phyloP scores from a whole-genome alignment of 2,113 vertebrate species.

The Platysternon megacephalum region DNA sequence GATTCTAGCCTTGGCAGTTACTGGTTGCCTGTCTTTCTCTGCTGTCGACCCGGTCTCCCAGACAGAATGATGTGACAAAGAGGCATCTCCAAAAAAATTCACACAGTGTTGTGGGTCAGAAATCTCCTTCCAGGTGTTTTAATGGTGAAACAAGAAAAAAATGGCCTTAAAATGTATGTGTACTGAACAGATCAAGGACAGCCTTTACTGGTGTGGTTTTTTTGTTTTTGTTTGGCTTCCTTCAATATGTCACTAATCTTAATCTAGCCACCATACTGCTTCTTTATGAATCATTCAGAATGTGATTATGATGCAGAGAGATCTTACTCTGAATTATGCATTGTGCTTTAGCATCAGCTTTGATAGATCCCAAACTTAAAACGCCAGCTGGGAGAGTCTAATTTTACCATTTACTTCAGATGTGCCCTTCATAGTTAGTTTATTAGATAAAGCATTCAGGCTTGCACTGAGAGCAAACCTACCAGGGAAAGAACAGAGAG shows the following conservation, averaged over 20 bases:
- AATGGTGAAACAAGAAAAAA: rapidly evolving
- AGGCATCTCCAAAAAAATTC: not conserved
- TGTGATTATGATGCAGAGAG: not conserved
- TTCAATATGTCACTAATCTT: not conserved
- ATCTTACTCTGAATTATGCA: rapidly evolving
- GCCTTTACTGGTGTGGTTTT: not conserved
- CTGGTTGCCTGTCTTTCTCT: not conserved
- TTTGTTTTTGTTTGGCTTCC: not conserved
- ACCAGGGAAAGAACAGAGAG: not conserved
- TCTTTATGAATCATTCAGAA: not conserved
- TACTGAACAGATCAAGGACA: not conserved
- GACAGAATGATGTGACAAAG: not conserved
- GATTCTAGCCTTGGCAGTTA: not conserved
- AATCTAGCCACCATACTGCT: not conserved
- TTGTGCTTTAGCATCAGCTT: not conserved
- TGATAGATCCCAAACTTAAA: not conserved
- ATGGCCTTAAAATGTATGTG: not conserved
- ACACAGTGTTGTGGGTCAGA: rapidly evolving
- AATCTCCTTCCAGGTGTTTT: not conserved
- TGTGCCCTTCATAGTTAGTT: not conserved
- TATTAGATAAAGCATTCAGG: not conserved
- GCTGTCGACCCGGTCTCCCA: not conserved
- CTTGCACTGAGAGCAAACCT: not conserved
- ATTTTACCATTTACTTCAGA: slow-evolving; percentile 21
- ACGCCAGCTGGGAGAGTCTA: not conserved